These are phyloP conservation scores for Brachyhypopomus gauderio DNA, from an alignment of 2,113 vertebrate genomes.

Conservation along the genomic window DNA sequence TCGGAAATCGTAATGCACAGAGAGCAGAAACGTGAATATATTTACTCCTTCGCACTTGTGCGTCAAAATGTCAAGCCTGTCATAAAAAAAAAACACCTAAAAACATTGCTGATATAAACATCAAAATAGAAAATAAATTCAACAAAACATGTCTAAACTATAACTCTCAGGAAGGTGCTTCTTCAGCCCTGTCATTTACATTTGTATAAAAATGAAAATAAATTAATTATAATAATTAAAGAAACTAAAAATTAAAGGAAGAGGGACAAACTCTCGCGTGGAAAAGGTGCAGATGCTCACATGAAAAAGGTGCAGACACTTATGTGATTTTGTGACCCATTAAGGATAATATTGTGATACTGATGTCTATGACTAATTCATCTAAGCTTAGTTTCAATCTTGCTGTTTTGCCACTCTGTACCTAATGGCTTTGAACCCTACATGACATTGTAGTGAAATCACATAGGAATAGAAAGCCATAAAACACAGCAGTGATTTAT, in stretches of 20 bases:
- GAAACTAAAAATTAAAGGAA: neutral
- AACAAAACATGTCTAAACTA: neutral
- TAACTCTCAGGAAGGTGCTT: neutral
- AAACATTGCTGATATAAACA: conserved; percentile 5
- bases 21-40: conserved; percentile 36
- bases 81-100: neutral
- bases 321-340: conserved; percentile 8
- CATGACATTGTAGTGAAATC: conserved; percentile 90
- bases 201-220: neutral
- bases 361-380: conserved; percentile 28
- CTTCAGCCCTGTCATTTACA: neutral
- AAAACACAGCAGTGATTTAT: conserved; percentile 79
- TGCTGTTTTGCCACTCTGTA: conserved; percentile 78
- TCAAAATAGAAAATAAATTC: neutral
- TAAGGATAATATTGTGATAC: neutral
- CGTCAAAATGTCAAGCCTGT: neutral
- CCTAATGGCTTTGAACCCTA: conserved; percentile 99
- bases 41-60: conserved; percentile 7
- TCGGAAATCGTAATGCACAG: conserved; percentile 39
- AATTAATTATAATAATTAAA: neutral
- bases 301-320: neutral
- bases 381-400: neutral
- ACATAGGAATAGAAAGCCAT: conserved; percentile 99
- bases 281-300: neutral
- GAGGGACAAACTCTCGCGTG: neutral